Base-by-base conservation (phyloP, 2,888 invertebrate genomes). In the Coenonympha arcania region DNA sequence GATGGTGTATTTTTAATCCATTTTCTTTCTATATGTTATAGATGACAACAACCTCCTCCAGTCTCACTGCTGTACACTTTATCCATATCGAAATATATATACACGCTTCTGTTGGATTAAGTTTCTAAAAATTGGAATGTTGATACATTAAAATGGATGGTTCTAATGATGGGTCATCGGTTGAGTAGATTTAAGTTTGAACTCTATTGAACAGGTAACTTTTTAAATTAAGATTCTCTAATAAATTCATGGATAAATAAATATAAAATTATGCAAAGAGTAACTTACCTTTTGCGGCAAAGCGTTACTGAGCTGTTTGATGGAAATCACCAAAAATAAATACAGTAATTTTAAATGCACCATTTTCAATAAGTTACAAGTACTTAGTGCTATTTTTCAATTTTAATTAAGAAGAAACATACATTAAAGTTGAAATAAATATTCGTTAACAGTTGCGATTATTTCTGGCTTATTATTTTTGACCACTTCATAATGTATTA, bases 231-330 rank as follows among this genome's bases (percentile, higher is more conserved):
- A n/a, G 13, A 33, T 33, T 33, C 9, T 8, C n/a, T 6, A 37
- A n/a, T 20, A 19, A 20, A 37, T 33, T 20, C 11, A 37, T 11
- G 9, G 22, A 24, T 39, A 39, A 39, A 15, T 15, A 13, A 9
- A 8, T 9, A 4, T 8, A 16, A 1, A 8, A 20, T n/a, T n/a
- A 39, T 41, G 11, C 13, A 40, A 16, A 1, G 18, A 8, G 34
- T 40, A 33, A 15, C 48, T 52, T 52, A 55, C 75, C 70, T 69
- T 67, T 48, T 59, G 50, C 5, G 65, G 55, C 2, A 42, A 46
- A 47, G 49, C 30, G 30, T 36, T 26, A 20, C 26, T 44, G 36
- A 50, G 30, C 9, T 44, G 40, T 11, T 48, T 28, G 13, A 45
- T 20, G 20, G 22, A 11, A 20, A 63, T 22, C 11, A 70, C 45